Conservation (phyloP, 2,113 vertebrate genomes). For the Pachycephala philippinensis region DNA sequence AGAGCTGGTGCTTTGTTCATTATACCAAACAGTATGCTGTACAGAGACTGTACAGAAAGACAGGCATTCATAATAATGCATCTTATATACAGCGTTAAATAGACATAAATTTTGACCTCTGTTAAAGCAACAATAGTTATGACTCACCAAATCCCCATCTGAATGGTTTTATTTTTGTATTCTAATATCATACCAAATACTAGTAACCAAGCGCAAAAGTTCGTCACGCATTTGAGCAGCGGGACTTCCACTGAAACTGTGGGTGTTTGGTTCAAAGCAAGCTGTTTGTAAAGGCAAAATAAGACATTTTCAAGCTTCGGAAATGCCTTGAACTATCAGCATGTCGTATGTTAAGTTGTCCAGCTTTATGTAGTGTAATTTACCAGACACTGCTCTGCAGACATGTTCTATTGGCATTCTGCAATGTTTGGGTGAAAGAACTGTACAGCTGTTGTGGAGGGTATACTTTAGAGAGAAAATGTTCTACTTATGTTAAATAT, state of each 20-base stretch:
- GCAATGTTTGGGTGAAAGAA: not conserved
- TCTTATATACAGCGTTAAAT: not conserved
- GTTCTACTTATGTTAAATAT: not conserved
- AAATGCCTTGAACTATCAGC: not conserved
- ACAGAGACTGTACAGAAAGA: not conserved
- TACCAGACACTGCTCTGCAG: not conserved
- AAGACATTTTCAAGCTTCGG: not conserved
- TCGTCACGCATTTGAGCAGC: not conserved
- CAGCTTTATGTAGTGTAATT: not conserved
- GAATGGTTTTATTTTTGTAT: not conserved
- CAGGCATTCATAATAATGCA: not conserved
- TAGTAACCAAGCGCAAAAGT: not conserved
- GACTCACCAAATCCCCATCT: not conserved
- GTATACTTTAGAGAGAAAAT: not conserved
- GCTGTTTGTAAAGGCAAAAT: not conserved
- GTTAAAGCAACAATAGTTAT: not conserved
- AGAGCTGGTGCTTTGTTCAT: not conserved
- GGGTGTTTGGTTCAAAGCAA: not conserved
- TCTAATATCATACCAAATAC: not conserved
- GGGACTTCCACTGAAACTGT: not conserved
- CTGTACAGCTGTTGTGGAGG: not conserved
- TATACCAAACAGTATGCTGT: not conserved
- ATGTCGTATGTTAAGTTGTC: not conserved
- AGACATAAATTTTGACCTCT: constrained; percentile 24
- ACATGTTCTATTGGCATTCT: not conserved